phyloP scores from a whole-genome alignment of 2,888 invertebrate species.

The Drosophila antonietae region DNA sequence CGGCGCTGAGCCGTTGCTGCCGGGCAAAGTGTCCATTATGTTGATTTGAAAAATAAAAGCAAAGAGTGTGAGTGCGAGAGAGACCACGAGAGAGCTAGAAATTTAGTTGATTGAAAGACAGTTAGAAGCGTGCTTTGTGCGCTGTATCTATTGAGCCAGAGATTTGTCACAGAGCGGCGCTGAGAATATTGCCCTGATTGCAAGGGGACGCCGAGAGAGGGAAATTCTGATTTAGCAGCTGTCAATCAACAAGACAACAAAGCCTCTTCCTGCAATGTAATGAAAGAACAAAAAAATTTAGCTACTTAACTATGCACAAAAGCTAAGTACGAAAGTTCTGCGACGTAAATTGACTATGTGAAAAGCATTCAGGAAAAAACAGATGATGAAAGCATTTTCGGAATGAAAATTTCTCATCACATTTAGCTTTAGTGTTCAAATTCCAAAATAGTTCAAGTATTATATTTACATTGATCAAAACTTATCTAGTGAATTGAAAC shows the following conservation, averaged over 20 bases:
- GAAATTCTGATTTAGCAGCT: conserved; percentile 42
- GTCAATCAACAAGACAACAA: conserved; percentile 54
- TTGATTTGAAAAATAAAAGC: conserved; percentile 79
- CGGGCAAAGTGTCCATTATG: conserved; percentile 81
- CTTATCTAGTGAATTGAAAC: conserved; percentile 10
- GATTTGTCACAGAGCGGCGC: conserved; percentile 47
- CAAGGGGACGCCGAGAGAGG: neutral
- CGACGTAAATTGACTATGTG: neutral
- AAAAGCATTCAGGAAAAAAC: neutral
- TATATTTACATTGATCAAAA: conserved; percentile 5
- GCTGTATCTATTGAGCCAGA: conserved; percentile 19
- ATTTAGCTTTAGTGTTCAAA: conserved; percentile 11
- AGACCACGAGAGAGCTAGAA: conserved; percentile 20
- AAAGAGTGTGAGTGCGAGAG: conserved; percentile 44
- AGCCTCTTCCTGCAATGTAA: conserved; percentile 11
- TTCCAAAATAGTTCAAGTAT: neutral
- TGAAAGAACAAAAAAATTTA: neutral
- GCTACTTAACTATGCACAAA: conserved; percentile 37
- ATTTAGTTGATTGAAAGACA: conserved; percentile 77
- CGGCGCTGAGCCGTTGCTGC: conserved; percentile 37
- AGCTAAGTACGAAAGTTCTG: neutral
- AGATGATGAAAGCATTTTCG: neutral
- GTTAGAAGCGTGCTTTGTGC: conserved; percentile 41
- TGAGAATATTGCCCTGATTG: conserved; percentile 25
- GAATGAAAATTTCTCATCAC: neutral